phyloP scores from a whole-genome alignment of 2,888 invertebrate species.

The Anthophora plumipes region DNA sequence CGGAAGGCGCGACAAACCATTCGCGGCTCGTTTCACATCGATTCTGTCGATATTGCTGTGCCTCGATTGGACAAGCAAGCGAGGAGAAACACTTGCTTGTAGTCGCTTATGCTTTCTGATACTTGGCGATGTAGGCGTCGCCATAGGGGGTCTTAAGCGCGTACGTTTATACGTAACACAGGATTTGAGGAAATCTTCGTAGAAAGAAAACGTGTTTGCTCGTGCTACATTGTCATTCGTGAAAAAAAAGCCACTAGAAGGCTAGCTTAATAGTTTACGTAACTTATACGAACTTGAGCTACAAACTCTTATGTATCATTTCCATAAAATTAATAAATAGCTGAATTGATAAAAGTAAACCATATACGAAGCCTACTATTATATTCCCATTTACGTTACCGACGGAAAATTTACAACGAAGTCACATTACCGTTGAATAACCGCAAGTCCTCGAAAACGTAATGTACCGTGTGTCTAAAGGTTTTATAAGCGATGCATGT shows the following conservation, averaged over 20 bases:
- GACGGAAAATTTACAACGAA: too few species aligned
- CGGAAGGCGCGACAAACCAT: constrained; percentile 42
- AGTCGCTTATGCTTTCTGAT: constrained; percentile 6
- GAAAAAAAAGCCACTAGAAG: not conserved
- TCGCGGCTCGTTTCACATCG: constrained; percentile 47
- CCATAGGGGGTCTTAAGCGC: not conserved
- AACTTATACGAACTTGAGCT: not conserved
- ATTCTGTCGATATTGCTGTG: constrained; percentile 18
- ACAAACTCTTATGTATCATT: not conserved
- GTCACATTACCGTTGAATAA: too few species aligned
- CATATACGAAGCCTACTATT: not conserved
- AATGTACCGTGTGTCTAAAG: not conserved
- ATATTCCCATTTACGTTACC: not conserved
- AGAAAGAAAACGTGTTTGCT: not conserved
- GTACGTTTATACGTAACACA: not conserved
- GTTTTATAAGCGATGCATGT: not conserved
- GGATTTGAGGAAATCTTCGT: not conserved
- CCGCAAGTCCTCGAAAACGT: too few species aligned
- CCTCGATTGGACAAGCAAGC: constrained; percentile 31
- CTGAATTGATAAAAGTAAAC: not conserved
- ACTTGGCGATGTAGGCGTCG: not conserved
- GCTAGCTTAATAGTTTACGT: not conserved
- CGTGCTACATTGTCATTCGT: not conserved
- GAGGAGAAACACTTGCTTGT: constrained; percentile 40
- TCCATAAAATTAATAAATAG: not conserved